Evolutionary conservation across 2,113 vertebrate species (phyloP).

Genomic region (Saccopteryx bilineata): DNA sequence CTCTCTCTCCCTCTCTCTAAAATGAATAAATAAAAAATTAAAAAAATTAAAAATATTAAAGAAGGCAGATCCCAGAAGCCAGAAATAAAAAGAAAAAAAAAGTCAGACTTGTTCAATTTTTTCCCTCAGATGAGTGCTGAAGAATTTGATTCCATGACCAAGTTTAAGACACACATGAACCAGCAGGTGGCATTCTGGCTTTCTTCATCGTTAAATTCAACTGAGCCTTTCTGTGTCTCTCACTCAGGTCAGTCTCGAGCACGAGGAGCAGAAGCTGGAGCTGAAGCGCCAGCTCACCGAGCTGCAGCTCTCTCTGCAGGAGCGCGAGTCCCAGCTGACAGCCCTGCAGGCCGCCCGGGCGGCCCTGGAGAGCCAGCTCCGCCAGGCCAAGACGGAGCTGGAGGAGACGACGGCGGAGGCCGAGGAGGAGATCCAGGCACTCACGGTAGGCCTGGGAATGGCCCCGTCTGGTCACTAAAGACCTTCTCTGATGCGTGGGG

Average conservation of each 20-base stretch:
- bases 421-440: conserved; percentile 98
- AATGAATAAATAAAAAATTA: too few relatives aligned
- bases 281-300: conserved; percentile 97
- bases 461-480: background rate
- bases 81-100: too few relatives aligned
- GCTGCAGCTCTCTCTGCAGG: conserved; percentile 96
- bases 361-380: conserved; percentile 96
- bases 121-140: background rate
- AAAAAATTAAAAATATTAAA: too few relatives aligned
- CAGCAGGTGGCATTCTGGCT: background rate
- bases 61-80: background rate
- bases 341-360: conserved; percentile 94
- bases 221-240: background rate
- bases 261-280: conserved; percentile 98
- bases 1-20: too few relatives aligned
- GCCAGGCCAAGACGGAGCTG: conserved; percentile 96
- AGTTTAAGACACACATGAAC: background rate
- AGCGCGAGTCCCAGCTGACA: conserved; percentile 96
- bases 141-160: background rate
- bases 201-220: background rate
- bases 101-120: background rate
- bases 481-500: background rate
- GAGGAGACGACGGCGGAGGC: conserved; percentile 98
- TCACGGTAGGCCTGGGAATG: conserved; percentile 90
- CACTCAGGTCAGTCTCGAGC: conserved; percentile 94